Evolutionary conservation across 2,888 invertebrate genomes (phyloP).

Genomic region (Clitarchus hookeri): DNA sequence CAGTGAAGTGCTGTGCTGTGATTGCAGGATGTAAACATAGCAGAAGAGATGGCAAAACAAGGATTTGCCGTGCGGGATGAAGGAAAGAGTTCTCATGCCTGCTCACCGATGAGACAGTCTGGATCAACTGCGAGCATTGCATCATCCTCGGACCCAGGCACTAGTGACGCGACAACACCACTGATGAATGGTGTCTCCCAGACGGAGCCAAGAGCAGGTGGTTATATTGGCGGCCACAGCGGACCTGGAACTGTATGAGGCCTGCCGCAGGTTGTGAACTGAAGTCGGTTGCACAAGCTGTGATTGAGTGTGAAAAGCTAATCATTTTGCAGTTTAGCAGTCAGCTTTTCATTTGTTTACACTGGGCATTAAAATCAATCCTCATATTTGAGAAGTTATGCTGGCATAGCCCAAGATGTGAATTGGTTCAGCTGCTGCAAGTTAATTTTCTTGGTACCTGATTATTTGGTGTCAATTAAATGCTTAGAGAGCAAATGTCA

Average conservation of each 20-base stretch:
- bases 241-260: background rate
- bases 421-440: background rate
- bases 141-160: background rate
- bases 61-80: conserved; percentile 40
- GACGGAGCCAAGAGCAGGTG: no score
- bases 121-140: background rate
- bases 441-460: background rate
- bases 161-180: background rate
- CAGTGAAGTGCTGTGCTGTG: background rate
- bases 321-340: background rate
- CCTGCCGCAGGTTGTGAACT: background rate
- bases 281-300: background rate
- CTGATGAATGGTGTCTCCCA: background rate
- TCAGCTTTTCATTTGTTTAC: background rate
- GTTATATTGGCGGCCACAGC: background rate
- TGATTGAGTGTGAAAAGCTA: background rate
- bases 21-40: conserved; percentile 43
- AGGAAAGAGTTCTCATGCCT: background rate
- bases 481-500: background rate
- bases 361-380: background rate
- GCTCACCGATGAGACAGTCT: background rate
- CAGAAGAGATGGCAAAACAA: conserved; percentile 43
- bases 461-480: background rate
- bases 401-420: no score
- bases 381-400: background rate